Conservation (phyloP, 1,140 invertebrate species). For the Heliothis virescens region DNA sequence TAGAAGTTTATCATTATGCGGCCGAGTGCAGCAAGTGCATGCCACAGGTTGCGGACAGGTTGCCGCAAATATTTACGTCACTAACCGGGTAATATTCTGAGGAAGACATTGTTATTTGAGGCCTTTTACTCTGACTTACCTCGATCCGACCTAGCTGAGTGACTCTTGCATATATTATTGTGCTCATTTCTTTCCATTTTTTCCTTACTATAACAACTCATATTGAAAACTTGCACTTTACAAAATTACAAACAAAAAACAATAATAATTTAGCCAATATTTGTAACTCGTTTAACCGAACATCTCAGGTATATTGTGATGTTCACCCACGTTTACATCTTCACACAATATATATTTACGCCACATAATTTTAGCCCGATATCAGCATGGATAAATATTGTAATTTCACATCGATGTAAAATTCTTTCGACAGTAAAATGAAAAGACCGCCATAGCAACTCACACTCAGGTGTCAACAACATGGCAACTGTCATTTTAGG, state of each 20-base stretch:
- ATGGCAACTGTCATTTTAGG: slow-evolving; percentile 30
- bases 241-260: slow-evolving; percentile 9
- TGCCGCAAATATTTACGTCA: background rate
- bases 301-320: background rate
- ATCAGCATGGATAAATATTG: slow-evolving; percentile 13
- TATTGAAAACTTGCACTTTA: slow-evolving; percentile 50
- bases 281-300: background rate
- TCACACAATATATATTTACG: slow-evolving; percentile 17
- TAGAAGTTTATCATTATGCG: too few species aligned
- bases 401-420: slow-evolving; percentile 42
- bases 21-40: too few species aligned
- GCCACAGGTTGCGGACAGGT: too few species aligned
- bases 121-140: slow-evolving; percentile 51
- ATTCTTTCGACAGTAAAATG: slow-evolving; percentile 50
- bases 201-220: slow-evolving; percentile 62
- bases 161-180: slow-evolving; percentile 63
- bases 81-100: background rate
- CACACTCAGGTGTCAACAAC: slow-evolving; percentile 24
- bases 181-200: slow-evolving; percentile 56
- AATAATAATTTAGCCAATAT: slow-evolving; percentile 23
- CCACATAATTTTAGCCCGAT: slow-evolving; percentile 50
- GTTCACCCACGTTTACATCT: background rate
- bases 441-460: slow-evolving; percentile 76
- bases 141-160: slow-evolving; percentile 60
- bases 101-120: background rate